Conservation (phyloP, 2,888 invertebrate species). For the Periphyllus acericola region DNA sequence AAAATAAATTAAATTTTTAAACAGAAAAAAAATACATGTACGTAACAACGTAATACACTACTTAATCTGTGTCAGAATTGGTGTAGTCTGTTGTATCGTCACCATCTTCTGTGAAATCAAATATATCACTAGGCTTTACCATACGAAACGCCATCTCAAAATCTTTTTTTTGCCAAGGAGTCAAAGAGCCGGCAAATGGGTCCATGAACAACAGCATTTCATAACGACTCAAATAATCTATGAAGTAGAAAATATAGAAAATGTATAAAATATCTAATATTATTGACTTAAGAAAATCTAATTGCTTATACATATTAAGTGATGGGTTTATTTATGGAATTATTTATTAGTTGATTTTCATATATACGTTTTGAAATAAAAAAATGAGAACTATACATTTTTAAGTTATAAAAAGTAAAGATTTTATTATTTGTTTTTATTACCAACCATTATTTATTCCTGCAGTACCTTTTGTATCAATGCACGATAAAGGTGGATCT, state of each 20-base stretch:
- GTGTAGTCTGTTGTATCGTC: slow-evolving; percentile 50
- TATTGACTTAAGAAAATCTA: no score
- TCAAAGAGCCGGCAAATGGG: slow-evolving; percentile 29
- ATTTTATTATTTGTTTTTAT: background rate
- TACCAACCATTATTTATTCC: slow-evolving; percentile 20
- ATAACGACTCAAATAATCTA: slow-evolving; percentile 47
- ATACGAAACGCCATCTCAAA: slow-evolving; percentile 53
- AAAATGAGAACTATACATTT: no score
- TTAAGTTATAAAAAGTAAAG: background rate
- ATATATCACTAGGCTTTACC: slow-evolving; percentile 48
- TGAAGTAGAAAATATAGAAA: background rate
- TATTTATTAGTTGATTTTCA: no score
- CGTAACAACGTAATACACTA: background rate
- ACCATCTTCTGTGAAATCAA: background rate
- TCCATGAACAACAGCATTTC: slow-evolving; percentile 55
- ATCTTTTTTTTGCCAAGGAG: slow-evolving; percentile 51
- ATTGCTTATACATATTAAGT: no score
- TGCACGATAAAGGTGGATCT: slow-evolving; percentile 30
- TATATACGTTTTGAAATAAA: no score
- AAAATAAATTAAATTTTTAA: background rate
- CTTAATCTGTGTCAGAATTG: slow-evolving; percentile 50
- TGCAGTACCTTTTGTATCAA: slow-evolving; percentile 34
- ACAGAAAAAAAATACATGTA: background rate
- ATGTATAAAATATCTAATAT: background rate
- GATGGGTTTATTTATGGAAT: background rate